phyloP scores from a whole-genome alignment of 2,888 invertebrate genomes.

The Drosophila lutescens region DNA sequence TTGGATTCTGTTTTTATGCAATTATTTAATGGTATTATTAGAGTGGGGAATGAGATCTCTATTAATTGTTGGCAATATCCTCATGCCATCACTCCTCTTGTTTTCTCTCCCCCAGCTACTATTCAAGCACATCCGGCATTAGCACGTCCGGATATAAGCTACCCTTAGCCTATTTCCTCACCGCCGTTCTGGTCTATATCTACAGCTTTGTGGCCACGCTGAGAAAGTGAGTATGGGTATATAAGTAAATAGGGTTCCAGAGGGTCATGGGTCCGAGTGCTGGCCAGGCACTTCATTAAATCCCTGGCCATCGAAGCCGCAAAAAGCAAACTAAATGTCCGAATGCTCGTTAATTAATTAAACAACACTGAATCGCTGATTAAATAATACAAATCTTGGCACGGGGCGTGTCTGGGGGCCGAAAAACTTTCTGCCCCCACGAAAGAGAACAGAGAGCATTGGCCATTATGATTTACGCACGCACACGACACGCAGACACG shows the following conservation, averaged over 20 bases:
- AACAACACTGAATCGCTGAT: slow-evolving; percentile 67
- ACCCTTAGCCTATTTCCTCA: slow-evolving; percentile 97
- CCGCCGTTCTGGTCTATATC: slow-evolving; percentile 94
- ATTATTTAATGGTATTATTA: not conserved
- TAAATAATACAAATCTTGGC: slow-evolving; percentile 77
- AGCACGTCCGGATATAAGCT: slow-evolving; percentile 89
- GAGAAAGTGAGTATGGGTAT: slow-evolving; percentile 89
- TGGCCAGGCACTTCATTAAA: slow-evolving; percentile 63
- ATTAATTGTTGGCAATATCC: slow-evolving; percentile 14
- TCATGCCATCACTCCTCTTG: slow-evolving; percentile 1
- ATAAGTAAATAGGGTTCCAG: not conserved
- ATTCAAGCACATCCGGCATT: slow-evolving; percentile 83
- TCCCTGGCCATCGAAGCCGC: slow-evolving; percentile 64
- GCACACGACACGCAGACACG: slow-evolving; percentile 61
- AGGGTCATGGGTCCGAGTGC: not conserved
- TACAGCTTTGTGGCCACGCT: slow-evolving; percentile 98
- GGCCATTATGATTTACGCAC: slow-evolving; percentile 78
- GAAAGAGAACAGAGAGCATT: slow-evolving; percentile 39
- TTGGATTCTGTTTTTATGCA: not conserved
- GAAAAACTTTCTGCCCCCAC: slow-evolving; percentile 10
- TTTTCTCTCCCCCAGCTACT: slow-evolving; percentile 74
- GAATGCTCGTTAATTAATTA: slow-evolving; percentile 75
- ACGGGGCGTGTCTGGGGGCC: slow-evolving; percentile 56
- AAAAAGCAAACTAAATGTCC: slow-evolving; percentile 61
- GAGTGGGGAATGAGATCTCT: not conserved